A percentile compares a stretch with the other conserved stretches of the same genome.
Evolutionary conservation across 1,140 invertebrate species (phyloP).

Genomic region (Heliothis subflexa): DNA sequence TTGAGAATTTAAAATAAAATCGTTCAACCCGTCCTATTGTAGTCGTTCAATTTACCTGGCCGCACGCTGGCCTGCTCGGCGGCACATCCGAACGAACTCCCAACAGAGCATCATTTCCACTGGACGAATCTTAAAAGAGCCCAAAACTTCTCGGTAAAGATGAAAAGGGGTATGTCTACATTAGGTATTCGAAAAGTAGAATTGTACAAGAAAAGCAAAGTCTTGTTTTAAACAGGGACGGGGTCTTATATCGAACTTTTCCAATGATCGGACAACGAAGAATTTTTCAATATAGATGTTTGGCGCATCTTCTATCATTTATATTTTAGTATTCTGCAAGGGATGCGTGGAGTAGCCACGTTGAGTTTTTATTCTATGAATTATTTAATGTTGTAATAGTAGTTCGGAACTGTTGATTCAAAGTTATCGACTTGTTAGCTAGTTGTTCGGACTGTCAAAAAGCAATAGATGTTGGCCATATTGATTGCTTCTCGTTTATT

Average conservation of each 20-base stretch:
- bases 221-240: conserved; percentile 78
- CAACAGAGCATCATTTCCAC: conserved; percentile 63
- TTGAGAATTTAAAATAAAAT: conserved; percentile 23
- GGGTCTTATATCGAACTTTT: conserved; percentile 75
- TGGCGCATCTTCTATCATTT: conserved; percentile 70
- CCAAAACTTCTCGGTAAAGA: conserved; percentile 70
- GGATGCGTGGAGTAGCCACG: conserved; percentile 45
- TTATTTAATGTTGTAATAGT: conserved; percentile 4
- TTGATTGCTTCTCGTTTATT: no score
- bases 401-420: not conserved
- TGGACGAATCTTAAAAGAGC: conserved; percentile 70
- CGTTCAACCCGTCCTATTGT: conserved; percentile 32
- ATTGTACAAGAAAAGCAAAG: conserved; percentile 82
- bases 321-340: conserved; percentile 67
- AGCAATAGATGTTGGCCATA: no score
- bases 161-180: conserved; percentile 77
- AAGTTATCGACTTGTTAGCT: not conserved
- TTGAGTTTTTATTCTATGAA: conserved; percentile 23
- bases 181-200: conserved; percentile 78
- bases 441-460: not conserved
- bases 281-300: conserved; percentile 79
- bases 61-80: conserved; percentile 31
- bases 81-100: conserved; percentile 48
- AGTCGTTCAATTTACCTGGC: conserved; percentile 47
- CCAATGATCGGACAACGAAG: conserved; percentile 69